A percentile compares a stretch with the other conserved stretches of the same genome.
These are phyloP conservation scores for Holocentrus rufus DNA, from an alignment of 2,797 vertebrate genomes.

Conservation along the genomic window DNA sequence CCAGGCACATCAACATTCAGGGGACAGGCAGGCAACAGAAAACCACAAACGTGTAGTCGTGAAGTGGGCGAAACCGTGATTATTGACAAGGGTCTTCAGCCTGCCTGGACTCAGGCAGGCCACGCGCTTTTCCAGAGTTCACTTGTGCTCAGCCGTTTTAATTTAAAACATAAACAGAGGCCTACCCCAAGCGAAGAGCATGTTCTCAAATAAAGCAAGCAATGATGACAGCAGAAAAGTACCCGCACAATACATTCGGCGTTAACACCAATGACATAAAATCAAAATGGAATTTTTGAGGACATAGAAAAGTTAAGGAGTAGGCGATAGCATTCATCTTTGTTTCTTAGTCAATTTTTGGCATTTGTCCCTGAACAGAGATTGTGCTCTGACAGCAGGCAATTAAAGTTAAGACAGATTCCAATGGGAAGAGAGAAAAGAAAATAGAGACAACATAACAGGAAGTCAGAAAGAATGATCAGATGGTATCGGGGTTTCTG, in stretches of 20 bases:
- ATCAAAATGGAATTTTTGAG: slow-evolving; percentile 69
- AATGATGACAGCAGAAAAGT: slow-evolving; percentile 70
- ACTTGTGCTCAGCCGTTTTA: slow-evolving; percentile 81
- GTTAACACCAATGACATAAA: slow-evolving; percentile 25
- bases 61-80: slow-evolving; percentile 57
- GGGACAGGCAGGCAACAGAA: slow-evolving; percentile 70
- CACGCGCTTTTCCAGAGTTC: slow-evolving; percentile 72
- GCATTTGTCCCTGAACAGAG: slow-evolving; percentile 25
- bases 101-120: slow-evolving; percentile 66
- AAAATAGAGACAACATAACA: background rate
- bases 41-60: slow-evolving; percentile 59
- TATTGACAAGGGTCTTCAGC: slow-evolving; percentile 38
- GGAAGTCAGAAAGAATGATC: slow-evolving; percentile 19
- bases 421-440: background rate
- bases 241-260: slow-evolving; percentile 70
- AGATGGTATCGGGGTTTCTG: slow-evolving; percentile 39
- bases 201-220: slow-evolving; percentile 68
- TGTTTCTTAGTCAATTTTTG: slow-evolving; percentile 51
- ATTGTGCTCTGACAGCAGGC: slow-evolving; percentile 29
- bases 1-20: slow-evolving; percentile 70
- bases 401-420: background rate
- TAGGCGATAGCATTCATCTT: slow-evolving; percentile 38
- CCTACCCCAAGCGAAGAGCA: slow-evolving; percentile 69
- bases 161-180: slow-evolving; percentile 83
- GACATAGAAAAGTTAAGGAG: slow-evolving; percentile 48